These are phyloP conservation scores for Ochropleura plecta DNA, from an alignment of 2,888 invertebrate species.

Conservation along the genomic window DNA sequence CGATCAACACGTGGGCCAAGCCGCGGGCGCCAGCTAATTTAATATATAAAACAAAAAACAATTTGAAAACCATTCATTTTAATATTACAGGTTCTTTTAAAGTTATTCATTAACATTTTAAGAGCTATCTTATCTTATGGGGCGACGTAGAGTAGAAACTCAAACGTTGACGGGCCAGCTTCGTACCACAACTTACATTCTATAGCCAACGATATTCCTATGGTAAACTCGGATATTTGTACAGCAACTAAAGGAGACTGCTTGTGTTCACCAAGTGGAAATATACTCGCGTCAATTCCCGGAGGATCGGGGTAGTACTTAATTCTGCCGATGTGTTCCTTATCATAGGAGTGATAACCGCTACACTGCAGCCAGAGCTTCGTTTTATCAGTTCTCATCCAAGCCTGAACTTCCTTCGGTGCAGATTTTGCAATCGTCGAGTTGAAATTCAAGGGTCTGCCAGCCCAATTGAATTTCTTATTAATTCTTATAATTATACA, in stretches of 20 bases:
- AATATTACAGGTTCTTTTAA: slow-evolving; percentile 22
- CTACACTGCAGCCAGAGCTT: slow-evolving; percentile 81
- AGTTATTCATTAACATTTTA: slow-evolving; percentile 33
- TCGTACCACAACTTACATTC: slow-evolving; percentile 85
- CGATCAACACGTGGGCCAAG: too few species aligned
- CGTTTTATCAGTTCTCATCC: slow-evolving; percentile 73
- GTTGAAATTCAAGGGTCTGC: slow-evolving; percentile 74
- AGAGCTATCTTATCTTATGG: slow-evolving; percentile 63
- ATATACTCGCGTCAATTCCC: slow-evolving; percentile 79
- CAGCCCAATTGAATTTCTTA: slow-evolving; percentile 81
- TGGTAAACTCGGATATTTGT: slow-evolving; percentile 81
- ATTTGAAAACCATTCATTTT: slow-evolving; percentile 19
- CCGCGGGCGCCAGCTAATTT: too few species aligned
- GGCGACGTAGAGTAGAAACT: slow-evolving; percentile 82
- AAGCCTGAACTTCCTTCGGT: slow-evolving; percentile 76
- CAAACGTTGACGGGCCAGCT: slow-evolving; percentile 75
- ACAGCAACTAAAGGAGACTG: slow-evolving; percentile 80
- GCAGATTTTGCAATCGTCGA: slow-evolving; percentile 68
- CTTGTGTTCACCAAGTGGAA: slow-evolving; percentile 72
- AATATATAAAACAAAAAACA: slow-evolving; percentile 7
- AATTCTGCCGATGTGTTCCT: slow-evolving; percentile 82
- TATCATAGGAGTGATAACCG: slow-evolving; percentile 81
- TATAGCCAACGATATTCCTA: slow-evolving; percentile 80
- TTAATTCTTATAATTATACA: slow-evolving; percentile 84
- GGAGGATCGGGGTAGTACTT: slow-evolving; percentile 85